phyloP scores from a whole-genome alignment of 2,113 vertebrate genomes.

The Chrysemys picta region DNA sequence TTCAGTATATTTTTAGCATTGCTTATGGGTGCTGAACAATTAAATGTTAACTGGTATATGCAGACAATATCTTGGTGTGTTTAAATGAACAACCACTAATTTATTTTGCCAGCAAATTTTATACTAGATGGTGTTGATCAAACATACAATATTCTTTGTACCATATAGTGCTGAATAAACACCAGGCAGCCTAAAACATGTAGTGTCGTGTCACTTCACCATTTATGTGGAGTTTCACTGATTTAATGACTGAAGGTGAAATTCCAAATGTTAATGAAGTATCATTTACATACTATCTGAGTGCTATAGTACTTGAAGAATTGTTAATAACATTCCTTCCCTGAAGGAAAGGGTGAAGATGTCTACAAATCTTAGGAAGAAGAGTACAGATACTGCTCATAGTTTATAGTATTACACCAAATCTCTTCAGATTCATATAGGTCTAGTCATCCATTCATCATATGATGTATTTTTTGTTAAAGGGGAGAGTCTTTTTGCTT shows the following conservation, averaged over 20 bases:
- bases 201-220: slow-evolving; percentile 38
- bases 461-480: background rate
- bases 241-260: slow-evolving; percentile 24
- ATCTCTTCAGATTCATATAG: background rate
- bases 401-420: background rate
- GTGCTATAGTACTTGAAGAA: slow-evolving; percentile 5
- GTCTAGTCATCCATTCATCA: background rate
- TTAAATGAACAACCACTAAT: slow-evolving; percentile 5
- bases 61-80: slow-evolving; percentile 1
- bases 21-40: background rate
- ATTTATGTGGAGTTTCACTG: slow-evolving; percentile 40
- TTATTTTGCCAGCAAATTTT: background rate
- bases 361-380: background rate
- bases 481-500: background rate
- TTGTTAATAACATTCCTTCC: background rate
- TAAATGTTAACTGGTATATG: background rate
- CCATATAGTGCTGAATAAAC: background rate
- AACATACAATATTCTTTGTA: background rate
- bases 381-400: background rate
- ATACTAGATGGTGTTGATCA: background rate
- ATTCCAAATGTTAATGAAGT: slow-evolving; percentile 50
- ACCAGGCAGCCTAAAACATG: slow-evolving; percentile 26
- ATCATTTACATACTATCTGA: slow-evolving; percentile 25
- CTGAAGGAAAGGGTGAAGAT: background rate
- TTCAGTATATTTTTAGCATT: background rate